A percentile compares a stretch with the other conserved stretches of the same genome.
Evolutionary conservation across 2,113 vertebrate species (phyloP).

Genomic region (Sinocyclocheilus anshuiensis): DNA sequence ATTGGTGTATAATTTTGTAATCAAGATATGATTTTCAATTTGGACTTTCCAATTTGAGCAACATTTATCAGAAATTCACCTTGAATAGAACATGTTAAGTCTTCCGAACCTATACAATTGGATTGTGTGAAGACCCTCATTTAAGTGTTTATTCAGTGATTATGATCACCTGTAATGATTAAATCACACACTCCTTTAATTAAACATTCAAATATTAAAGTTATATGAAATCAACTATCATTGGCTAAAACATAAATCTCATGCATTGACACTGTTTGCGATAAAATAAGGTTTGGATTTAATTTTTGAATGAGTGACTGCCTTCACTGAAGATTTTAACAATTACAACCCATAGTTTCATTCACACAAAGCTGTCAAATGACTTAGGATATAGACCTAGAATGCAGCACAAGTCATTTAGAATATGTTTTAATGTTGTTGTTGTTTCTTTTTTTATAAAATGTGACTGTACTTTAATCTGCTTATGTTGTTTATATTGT

Average conservation of each 20-base stretch:
- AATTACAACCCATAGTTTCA: not conserved
- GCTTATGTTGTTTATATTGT: too few species aligned
- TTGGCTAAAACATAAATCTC: not conserved
- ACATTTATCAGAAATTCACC: not conserved
- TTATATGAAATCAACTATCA: not conserved
- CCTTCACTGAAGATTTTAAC: not conserved
- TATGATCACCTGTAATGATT: not conserved
- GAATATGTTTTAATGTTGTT: too few species aligned
- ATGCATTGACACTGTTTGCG: not conserved
- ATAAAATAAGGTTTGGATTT: not conserved
- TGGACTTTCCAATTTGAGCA: not conserved
- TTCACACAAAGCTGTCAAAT: not conserved
- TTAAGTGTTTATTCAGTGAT: not conserved
- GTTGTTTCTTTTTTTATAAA: too few species aligned
- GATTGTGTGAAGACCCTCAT: not conserved
- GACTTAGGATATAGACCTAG: not conserved
- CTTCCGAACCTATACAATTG: not conserved
- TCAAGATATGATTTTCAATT: not conserved
- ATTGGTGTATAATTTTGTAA: not conserved
- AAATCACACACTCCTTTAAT: not conserved
- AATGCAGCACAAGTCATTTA: too few species aligned
- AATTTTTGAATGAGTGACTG: not conserved
- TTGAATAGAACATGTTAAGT: not conserved
- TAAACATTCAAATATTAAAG: not conserved
- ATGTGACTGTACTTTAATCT: not conserved